phyloP scores from a whole-genome alignment of 2,888 invertebrate genomes.

The Eulithis testata region DNA sequence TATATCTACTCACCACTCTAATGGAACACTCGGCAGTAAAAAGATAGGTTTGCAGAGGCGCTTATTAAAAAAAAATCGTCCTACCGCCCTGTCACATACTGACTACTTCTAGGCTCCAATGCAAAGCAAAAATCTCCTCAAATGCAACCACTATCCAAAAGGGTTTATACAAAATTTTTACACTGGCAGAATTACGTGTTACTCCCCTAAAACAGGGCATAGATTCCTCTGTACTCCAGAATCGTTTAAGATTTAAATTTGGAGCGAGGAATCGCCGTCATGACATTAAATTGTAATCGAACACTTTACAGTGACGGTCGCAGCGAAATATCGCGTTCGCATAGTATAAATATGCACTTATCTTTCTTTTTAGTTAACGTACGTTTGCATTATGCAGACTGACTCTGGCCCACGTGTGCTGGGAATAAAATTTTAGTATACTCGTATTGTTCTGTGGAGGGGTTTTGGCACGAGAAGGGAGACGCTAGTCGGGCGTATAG shows the following conservation, averaged over 20 bases:
- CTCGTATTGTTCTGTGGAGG: slow-evolving; percentile 72
- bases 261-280: slow-evolving; percentile 65
- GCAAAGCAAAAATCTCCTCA: slow-evolving; percentile 67
- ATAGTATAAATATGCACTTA: slow-evolving; percentile 83
- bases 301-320: slow-evolving; percentile 80
- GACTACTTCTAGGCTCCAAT: slow-evolving; percentile 65
- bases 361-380: slow-evolving; percentile 83
- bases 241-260: slow-evolving; percentile 68
- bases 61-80: slow-evolving; percentile 59
- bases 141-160: slow-evolving; percentile 48
- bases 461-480: slow-evolving; percentile 57
- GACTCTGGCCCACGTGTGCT: slow-evolving; percentile 73
- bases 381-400: slow-evolving; percentile 79
- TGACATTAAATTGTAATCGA: slow-evolving; percentile 84
- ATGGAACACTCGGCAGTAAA: slow-evolving; percentile 60
- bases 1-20: slow-evolving; percentile 44
- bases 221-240: slow-evolving; percentile 37
- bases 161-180: slow-evolving; percentile 31
- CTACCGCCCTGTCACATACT: slow-evolving; percentile 58
- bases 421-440: slow-evolving; percentile 82
- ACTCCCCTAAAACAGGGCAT: slow-evolving; percentile 37
- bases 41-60: slow-evolving; percentile 55
- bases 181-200: slow-evolving; percentile 36
- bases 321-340: slow-evolving; percentile 78
- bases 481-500: slow-evolving; percentile 51